Evolutionary conservation across 2,888 invertebrate species (phyloP), one percentile per base, ranked within the genome.

Genomic region (Melinaea menophilus): DNA sequence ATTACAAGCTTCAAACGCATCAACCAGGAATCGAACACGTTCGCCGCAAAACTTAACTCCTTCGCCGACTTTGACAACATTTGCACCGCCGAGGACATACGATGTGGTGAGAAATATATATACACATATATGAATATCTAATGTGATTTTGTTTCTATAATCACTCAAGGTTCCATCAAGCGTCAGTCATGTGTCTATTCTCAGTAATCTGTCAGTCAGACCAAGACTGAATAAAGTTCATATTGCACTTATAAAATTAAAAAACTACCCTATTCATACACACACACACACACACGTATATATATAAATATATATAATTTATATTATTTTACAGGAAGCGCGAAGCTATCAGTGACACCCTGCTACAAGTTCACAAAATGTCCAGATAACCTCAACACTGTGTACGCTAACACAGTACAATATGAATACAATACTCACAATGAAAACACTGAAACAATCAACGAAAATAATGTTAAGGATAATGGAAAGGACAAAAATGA

Each of bases 281-380:
- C 37, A 37, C 37, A 1, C 37, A 5, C 2, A 37, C 22, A 22
- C 22, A 22, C 22, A 22, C 22, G 22, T 22, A 22, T 22, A 22
- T 22, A 22, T 22, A 22, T 22, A 22, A 22, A 22, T 22, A 37
- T 41, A 41, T 59, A 13, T 47, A 56, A n/a, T 31, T 41, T 59
- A 34, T 60, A 59, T 65, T 33, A 11, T 54, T 63, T 79, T 78
- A 22, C 79, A 88, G 89, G 87, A 68, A 71, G 73, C 1, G 75
- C 81, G n/a, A 77, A 72, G 58, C 77, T 85, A 2, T 76, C 66
- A 1, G 75, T 84, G 0, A 77, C 71, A 2, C 83, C 87, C 1
- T 76, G 75, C 63, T 87, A 87, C 71, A 80, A 76, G 65, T 88
- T 84, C 64, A 73, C 73, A 1, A 73, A 77, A 46, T 82, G 84